These are phyloP conservation scores for Chlorocebus sabaeus DNA, from an alignment of 2,113 vertebrate species.

Conservation along the genomic window DNA sequence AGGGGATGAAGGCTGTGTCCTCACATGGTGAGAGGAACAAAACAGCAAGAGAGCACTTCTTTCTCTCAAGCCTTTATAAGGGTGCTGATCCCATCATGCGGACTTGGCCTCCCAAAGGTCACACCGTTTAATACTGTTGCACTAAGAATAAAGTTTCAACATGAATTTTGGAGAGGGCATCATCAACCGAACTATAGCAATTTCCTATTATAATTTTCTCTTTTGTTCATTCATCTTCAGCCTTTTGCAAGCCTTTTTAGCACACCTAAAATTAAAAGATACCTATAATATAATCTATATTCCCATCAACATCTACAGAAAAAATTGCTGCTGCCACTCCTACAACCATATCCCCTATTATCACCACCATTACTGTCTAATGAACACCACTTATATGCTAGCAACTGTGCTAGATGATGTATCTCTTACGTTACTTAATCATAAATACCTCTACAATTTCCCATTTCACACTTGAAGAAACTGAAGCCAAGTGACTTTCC, in stretches of 20 bases:
- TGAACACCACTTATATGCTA: neutral
- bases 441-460: neutral
- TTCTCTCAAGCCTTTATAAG: neutral
- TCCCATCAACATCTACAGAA: neutral
- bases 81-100: neutral
- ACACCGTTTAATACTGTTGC: neutral
- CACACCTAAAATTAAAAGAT: neutral
- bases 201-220: neutral
- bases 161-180: neutral
- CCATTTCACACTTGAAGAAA: neutral
- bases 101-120: neutral
- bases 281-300: neutral
- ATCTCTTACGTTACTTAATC: neutral
- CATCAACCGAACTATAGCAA: neutral
- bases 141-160: neutral
- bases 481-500: neutral
- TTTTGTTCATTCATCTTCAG: too few species aligned
- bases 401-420: neutral
- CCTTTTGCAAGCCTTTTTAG: neutral
- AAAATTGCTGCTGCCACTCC: neutral
- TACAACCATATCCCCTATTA: accelerated
- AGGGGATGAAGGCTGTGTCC: neutral
- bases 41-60: neutral
- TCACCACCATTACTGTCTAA: neutral
- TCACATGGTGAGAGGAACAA: neutral